These are phyloP conservation scores for Protodeltote pygarga DNA, from an alignment of 2,888 invertebrate species.

Conservation along the genomic window DNA sequence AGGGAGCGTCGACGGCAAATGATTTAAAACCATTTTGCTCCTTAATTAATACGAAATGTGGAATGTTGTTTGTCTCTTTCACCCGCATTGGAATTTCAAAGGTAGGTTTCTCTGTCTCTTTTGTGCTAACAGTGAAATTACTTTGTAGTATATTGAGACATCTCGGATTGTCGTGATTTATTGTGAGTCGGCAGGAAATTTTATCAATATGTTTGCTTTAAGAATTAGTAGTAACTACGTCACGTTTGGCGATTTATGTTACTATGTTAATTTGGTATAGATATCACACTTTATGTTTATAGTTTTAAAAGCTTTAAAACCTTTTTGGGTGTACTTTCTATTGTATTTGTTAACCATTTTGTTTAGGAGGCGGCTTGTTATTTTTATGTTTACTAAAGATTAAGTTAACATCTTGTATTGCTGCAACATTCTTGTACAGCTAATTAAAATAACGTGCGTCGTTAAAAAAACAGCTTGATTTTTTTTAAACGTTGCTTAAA, in stretches of 20 bases:
- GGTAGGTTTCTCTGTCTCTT: slow-evolving; percentile 50
- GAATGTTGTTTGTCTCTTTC: slow-evolving; percentile 65
- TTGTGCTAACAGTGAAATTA: slow-evolving; percentile 66
- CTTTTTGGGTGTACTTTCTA: slow-evolving; percentile 26
- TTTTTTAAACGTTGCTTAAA: no score
- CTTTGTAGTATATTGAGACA: slow-evolving; percentile 80
- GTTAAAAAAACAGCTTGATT: no score
- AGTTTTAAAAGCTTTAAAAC: slow-evolving; percentile 50
- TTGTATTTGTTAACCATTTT: slow-evolving; percentile 30
- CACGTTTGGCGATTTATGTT: slow-evolving; percentile 72
- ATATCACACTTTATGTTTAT: slow-evolving; percentile 63
- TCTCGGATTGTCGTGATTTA: slow-evolving; percentile 81
- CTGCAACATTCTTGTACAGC: no score
- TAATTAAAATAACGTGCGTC: no score
- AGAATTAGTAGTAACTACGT: slow-evolving; percentile 79
- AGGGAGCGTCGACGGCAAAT: slow-evolving; percentile 84
- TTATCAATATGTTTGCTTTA: slow-evolving; percentile 85
- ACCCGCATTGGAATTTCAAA: slow-evolving; percentile 41
- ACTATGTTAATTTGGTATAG: slow-evolving; percentile 73
- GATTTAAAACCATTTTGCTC: slow-evolving; percentile 81
- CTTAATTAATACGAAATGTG: slow-evolving; percentile 79
- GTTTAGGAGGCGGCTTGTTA: slow-evolving; percentile 25
- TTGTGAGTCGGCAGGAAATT: slow-evolving; percentile 70
- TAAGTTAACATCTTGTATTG: no score
- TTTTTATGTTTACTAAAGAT: slow-evolving; percentile 13